Evolutionary conservation across 1,140 invertebrate species (phyloP).

Genomic region (Temnothorax nylanderi): DNA sequence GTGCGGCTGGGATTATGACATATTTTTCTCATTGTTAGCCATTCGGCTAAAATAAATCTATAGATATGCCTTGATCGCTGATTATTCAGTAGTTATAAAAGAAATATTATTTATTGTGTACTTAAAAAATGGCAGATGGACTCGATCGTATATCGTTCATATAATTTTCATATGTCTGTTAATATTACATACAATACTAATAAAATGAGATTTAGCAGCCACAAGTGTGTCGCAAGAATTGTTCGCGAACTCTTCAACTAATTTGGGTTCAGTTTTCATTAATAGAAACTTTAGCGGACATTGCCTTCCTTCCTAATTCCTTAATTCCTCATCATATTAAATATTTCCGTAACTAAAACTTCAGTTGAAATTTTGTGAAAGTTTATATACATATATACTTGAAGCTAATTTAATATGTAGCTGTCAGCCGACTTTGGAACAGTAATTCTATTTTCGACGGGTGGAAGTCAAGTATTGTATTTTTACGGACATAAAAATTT

Average conservation of each 20-base stretch:
- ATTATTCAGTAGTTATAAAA: neutral
- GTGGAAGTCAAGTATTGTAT: neutral
- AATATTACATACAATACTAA: neutral
- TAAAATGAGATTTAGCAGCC: neutral
- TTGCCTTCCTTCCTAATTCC: neutral
- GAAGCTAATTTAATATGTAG: neutral
- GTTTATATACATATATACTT: neutral
- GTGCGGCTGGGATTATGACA: neutral
- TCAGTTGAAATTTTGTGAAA: neutral
- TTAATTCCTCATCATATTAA: neutral
- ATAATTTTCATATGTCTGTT: neutral
- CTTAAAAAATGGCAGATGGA: neutral
- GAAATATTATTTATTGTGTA: neutral
- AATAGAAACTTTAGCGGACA: neutral
- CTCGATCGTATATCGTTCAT: neutral
- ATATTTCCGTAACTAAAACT: conserved; percentile 10
- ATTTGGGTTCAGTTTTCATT: neutral
- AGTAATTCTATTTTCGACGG: neutral
- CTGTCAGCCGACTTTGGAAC: neutral
- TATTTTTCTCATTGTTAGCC: neutral
- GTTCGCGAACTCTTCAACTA: neutral
- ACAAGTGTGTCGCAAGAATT: neutral
- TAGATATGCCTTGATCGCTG: neutral
- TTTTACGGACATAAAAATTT: neutral
- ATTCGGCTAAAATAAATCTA: neutral